Base-by-base conservation (phyloP, 2,797 vertebrate species). In the Urosaurus nigricauda region DNA sequence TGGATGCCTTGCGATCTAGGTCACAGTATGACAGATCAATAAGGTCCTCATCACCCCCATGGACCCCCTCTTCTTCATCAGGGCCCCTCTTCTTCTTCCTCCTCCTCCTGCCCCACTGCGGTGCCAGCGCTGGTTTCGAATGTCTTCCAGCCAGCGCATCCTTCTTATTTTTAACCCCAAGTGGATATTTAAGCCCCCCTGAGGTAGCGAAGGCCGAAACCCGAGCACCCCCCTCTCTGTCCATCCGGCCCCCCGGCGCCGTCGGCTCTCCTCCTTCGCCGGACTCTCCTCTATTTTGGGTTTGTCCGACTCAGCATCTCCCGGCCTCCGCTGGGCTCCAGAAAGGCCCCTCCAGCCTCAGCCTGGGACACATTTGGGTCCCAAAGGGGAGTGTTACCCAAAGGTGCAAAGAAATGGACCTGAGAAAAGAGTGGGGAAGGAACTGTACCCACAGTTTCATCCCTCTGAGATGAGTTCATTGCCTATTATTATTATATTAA, bases 121-220 rank as follows among this genome's bases (percentile, higher is more conserved):
- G 58, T 1, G 53, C 81, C 87, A 87, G 58, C 80, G 60, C 58
- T 0, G 78, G 53, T 94, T 85, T 96, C 93, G 83, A 92, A 92
- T 95, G 95, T 94, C 95, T 86, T 84, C 75, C 88, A 93, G 89
- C 88, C 88, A 87, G 79, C 88, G 87, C 90, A 68, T 68, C 65
- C 78, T 93, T 91, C 93, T 89, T 96, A 96, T 96, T 95, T 96
- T 95, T 96, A 97, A 95, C 89, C 91, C 89, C 91, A 79, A 86
- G 84, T 68, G 82, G 91, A 88, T 79, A 93, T 89, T 79, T 74
- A 94, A 87, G 93, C 94, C 90, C 37, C 70, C 85, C 73, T 1
- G 0, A 32, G 35, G 40, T 1, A 63, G 84, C 65, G 32, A 82
- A 79, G 40, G 26, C 70, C 65, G 95, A 96, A 96, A 96, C 92